Evolutionary conservation across 2,888 invertebrate genomes (phyloP).

Genomic region (Acheta domesticus): DNA sequence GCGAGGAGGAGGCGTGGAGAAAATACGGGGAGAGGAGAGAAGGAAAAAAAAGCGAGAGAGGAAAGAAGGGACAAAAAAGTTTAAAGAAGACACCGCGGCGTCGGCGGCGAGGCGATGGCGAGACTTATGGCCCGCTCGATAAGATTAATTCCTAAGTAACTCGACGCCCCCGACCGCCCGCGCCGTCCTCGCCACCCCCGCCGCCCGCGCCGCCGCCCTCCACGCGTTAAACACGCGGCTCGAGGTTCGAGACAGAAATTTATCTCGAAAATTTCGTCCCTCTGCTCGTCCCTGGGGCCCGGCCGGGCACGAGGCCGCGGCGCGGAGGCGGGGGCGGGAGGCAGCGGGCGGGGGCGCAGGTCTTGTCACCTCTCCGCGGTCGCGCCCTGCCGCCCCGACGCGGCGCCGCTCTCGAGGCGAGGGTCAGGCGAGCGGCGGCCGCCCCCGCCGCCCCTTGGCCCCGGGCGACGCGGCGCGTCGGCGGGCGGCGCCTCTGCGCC

Average conservation of each 20-base stretch:
- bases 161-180: slow-evolving; percentile 6
- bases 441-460: background rate
- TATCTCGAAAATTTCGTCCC: slow-evolving; percentile 9
- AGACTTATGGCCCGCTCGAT: slow-evolving; percentile 18
- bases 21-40: background rate
- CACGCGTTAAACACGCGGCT: background rate
- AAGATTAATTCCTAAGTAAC: slow-evolving; percentile 18
- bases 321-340: background rate
- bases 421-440: background rate
- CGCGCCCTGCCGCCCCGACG: background rate
- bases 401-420: background rate
- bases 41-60: background rate
- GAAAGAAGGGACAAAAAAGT: background rate
- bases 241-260: background rate
- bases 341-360: background rate
- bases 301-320: background rate
- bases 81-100: slow-evolving; percentile 9
- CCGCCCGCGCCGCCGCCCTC: background rate
- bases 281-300: background rate
- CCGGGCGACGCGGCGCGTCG: background rate
- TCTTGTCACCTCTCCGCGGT: no score
- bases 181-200: background rate
- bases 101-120: slow-evolving; percentile 11
- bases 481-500: background rate
- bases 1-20: background rate